Percentiles rank a stretch among this genome's conserved stretches.
Conservation (phyloP, 2,113 vertebrate genomes). For the Scomber japonicus region DNA sequence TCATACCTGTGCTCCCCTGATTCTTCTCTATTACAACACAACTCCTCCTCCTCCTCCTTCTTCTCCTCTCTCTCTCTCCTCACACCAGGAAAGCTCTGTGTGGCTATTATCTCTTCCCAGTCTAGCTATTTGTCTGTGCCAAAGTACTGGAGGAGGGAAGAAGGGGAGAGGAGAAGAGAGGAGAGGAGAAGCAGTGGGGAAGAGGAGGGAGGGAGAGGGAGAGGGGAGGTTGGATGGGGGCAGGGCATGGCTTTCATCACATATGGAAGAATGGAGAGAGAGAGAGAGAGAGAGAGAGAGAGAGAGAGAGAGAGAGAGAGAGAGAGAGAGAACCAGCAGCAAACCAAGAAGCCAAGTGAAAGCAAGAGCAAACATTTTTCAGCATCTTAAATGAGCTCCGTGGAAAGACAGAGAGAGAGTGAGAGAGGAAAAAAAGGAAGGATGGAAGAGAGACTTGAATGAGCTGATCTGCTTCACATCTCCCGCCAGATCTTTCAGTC, state of each 20-base stretch:
- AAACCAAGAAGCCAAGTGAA: slow-evolving; percentile 35
- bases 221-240: slow-evolving; percentile 59
- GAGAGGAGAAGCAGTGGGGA: slow-evolving; percentile 39
- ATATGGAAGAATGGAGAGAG: slow-evolving; percentile 39
- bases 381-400: slow-evolving; percentile 13
- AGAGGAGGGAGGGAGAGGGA: slow-evolving; percentile 31
- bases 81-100: slow-evolving; percentile 29
- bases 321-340: neutral
- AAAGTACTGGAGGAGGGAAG: slow-evolving; percentile 21
- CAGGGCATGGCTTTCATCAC: slow-evolving; percentile 75
- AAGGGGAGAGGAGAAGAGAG: slow-evolving; percentile 14
- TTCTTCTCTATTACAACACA: slow-evolving; percentile 43
- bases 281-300: neutral
- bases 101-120: slow-evolving; percentile 41
- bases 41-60: slow-evolving; percentile 26
- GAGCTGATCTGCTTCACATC: slow-evolving; percentile 54
- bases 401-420: neutral
- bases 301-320: neutral
- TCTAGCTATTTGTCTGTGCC: slow-evolving; percentile 33
- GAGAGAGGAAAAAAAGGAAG: slow-evolving; percentile 1
- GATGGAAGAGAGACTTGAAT: slow-evolving; percentile 53
- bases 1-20: slow-evolving; percentile 21
- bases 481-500: slow-evolving; percentile 55
- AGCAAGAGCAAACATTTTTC: neutral
- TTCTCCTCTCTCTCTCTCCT: neutral